Percentiles rank a stretch among this genome's conserved stretches.
These are phyloP conservation scores for Drosophila athabasca DNA, from an alignment of 1,140 invertebrate species.

Conservation along the genomic window DNA sequence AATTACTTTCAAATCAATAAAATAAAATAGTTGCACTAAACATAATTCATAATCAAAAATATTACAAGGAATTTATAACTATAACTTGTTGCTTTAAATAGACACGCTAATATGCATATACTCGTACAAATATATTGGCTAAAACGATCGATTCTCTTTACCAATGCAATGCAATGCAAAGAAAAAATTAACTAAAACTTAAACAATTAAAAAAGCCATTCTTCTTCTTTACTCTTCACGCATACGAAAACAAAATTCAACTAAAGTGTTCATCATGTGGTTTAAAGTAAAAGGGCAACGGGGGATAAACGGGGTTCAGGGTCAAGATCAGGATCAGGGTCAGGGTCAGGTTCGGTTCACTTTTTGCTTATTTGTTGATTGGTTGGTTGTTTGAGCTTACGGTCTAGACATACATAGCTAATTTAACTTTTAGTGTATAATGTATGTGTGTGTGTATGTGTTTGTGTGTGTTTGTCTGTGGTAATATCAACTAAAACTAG, in stretches of 20 bases:
- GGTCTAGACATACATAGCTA: conserved; percentile 48
- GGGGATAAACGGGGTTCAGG: neutral
- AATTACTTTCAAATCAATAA: conserved; percentile 71
- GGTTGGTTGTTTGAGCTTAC: conserved; percentile 27
- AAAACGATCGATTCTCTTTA: conserved; percentile 30
- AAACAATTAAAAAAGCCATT: conserved; percentile 69
- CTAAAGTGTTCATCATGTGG: conserved; percentile 50
- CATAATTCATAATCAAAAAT: conserved; percentile 62
- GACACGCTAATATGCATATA: conserved; percentile 37
- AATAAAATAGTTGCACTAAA: conserved; percentile 58
- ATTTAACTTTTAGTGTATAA: conserved; percentile 56
- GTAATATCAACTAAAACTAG: conserved; percentile 75
- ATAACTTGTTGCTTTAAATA: conserved; percentile 51
- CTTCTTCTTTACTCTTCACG: conserved; percentile 27
- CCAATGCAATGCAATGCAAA: conserved; percentile 38
- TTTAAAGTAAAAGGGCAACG: too few relatives aligned
- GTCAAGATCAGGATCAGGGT: neutral
- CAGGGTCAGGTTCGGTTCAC: neutral
- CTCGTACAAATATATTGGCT: conserved; percentile 38
- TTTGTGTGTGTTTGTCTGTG: conserved; percentile 16
- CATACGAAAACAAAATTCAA: conserved; percentile 69
- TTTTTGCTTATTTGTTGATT: conserved; percentile 7
- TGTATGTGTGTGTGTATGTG: conserved; percentile 21
- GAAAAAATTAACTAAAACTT: conserved; percentile 75
- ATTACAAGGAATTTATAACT: conserved; percentile 63